phyloP scores from a whole-genome alignment of 2,113 vertebrate genomes.

The Fulica atra region DNA sequence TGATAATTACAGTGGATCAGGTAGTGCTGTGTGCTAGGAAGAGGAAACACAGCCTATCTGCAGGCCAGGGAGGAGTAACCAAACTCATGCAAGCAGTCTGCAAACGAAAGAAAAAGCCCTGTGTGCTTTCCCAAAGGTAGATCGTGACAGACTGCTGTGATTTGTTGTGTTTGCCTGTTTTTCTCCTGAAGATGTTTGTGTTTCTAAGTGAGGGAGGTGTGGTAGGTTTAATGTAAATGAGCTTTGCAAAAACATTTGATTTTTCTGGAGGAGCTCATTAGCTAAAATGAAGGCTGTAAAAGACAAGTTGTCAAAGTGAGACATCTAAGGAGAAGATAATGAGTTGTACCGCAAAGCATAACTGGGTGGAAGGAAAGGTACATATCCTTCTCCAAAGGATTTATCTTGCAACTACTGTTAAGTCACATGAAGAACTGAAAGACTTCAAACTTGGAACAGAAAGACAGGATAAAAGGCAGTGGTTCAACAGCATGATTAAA shows the following conservation, averaged over 20 bases:
- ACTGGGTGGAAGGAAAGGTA: neutral
- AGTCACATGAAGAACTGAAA: neutral
- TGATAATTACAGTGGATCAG: neutral
- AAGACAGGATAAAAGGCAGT: neutral
- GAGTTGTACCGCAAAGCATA: conserved; percentile 21
- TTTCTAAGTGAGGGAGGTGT: conserved; percentile 7
- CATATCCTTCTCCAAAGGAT: neutral
- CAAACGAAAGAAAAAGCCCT: neutral
- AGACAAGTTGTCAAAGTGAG: conserved; percentile 52
- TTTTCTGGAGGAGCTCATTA: conserved; percentile 37
- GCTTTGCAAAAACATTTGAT: conserved; percentile 7
- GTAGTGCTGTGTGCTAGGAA: neutral
- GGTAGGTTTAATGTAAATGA: conserved; percentile 16
- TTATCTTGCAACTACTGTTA: neutral
- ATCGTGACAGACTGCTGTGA: neutral
- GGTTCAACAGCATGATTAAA: neutral
- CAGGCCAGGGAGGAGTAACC: neutral
- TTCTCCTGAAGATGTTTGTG: neutral
- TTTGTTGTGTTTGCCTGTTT: conserved; percentile 35
- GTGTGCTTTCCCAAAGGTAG: neutral
- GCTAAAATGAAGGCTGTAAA: conserved; percentile 24
- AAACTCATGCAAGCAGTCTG: neutral
- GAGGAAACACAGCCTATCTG: neutral
- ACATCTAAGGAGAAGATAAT: conserved; percentile 49
- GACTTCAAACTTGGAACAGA: neutral